Conservation (phyloP, 2,888 invertebrate genomes). For the Idaea dimidiata region DNA sequence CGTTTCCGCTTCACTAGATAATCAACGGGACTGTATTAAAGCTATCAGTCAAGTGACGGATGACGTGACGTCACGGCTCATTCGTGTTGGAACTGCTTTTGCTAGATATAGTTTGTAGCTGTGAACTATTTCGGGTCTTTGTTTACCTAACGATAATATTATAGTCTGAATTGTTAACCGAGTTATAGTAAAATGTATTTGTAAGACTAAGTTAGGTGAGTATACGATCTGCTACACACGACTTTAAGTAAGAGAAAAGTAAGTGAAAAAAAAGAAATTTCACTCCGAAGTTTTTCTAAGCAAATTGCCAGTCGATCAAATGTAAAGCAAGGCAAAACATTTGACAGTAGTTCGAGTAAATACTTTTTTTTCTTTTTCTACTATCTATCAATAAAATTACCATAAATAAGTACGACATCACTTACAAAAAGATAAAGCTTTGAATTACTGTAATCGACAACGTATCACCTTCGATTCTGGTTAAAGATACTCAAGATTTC, state of each 20-base stretch:
- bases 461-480: neutral
- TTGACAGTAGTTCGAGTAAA: no score
- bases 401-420: no score
- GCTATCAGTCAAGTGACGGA: conserved; percentile 74
- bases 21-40: conserved; percentile 77
- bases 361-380: no score
- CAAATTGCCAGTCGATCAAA: neutral
- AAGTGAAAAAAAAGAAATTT: neutral
- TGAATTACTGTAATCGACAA: neutral
- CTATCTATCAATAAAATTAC: no score
- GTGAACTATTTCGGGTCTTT: neutral
- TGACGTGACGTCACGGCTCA: conserved; percentile 61
- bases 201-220: no score
- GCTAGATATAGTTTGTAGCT: neutral
- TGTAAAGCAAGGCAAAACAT: no score
- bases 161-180: neutral
- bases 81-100: conserved; percentile 29
- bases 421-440: neutral
- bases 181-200: no score
- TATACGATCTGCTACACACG: no score
- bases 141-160: neutral
- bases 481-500: neutral
- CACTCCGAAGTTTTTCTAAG: neutral
- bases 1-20: conserved; percentile 70
- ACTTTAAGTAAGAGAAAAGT: no score